Evolutionary conservation across 2,113 vertebrate genomes (phyloP), one percentile per base, ranked within the genome.

Genomic region (Oophaga pumilio): DNA sequence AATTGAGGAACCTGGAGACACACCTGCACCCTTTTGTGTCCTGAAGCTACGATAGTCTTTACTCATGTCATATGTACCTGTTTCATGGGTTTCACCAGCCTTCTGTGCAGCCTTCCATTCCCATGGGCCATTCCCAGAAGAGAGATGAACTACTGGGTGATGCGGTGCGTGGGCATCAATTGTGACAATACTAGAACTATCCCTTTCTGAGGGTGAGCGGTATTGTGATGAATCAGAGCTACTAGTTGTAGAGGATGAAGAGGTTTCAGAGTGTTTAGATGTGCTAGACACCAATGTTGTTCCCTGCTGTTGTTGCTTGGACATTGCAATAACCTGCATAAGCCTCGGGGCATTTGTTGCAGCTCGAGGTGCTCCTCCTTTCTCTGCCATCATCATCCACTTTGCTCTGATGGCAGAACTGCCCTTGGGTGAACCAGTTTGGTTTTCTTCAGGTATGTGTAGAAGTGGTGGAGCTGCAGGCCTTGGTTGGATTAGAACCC

Each of bases 241-340:
- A 89, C 96, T 96, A 66, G 97, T 97, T 26, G 96, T 97, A 0
- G 97, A 97, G 0, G 96, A 96, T 26, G 93, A 94, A 4, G 94
- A 93, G 0, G 97, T 96, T 88, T 98, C 97, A 0, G 96, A 96
- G 22, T 94, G 95, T 68, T 95, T 97, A 11, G 95, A 90, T 0
- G 96, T 94, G 33, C 95, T 92, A 0, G 94, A 93, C 1, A 64
- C 60, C 10, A 77, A 76, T 1, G 95, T 91, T 0, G 95, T 90
- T 26, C 95, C 93, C 14, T 96, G 95, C 26, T 88, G 87, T 49
- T 88, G 83, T 62, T 85, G 85, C 24, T 98, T 98, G 17, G 97
- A 97, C 97, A 98, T 96, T 86, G 97, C 97, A 0, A 98, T 97
- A 43, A 98, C 97, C 90, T 99, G 98, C 93, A 98, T 95, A 20